Conservation (phyloP, 2,113 vertebrate genomes). For the Trachemys scripta region DNA sequence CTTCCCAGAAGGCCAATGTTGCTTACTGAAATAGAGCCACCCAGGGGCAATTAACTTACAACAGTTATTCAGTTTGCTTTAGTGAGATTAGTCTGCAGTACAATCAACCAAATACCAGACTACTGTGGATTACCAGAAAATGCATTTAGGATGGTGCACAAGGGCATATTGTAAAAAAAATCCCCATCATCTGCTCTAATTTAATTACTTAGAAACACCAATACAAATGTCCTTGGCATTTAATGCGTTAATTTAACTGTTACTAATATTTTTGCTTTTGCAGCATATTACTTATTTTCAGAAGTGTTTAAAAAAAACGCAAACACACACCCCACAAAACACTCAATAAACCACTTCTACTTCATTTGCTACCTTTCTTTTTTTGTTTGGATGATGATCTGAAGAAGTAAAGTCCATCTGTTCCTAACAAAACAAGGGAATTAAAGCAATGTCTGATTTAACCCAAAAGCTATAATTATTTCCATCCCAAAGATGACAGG, state of each 20-base stretch:
- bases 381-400: slow-evolving; percentile 93
- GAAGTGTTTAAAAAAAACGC: not conserved
- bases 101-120: not conserved
- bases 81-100: not conserved
- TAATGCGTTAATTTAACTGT: not conserved
- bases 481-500: slow-evolving; percentile 1
- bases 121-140: not conserved
- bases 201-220: not conserved
- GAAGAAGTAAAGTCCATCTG: slow-evolving; percentile 93
- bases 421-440: slow-evolving; percentile 83
- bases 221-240: not conserved
- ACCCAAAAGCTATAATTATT: slow-evolving; percentile 27
- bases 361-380: slow-evolving; percentile 88
- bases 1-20: accelerated
- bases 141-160: not conserved
- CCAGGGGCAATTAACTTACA: not conserved
- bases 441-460: slow-evolving; percentile 55
- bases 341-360: slow-evolving; percentile 8
- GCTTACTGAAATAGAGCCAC: not conserved
- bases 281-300: slow-evolving; percentile 51
- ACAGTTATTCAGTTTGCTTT: not conserved
- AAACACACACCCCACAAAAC: slow-evolving; percentile 35
- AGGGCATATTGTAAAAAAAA: not conserved
- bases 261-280: slow-evolving; percentile 76
- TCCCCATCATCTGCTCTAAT: not conserved